Percentiles rank a stretch among this genome's conserved stretches.
phyloP scores from a whole-genome alignment of 2,888 invertebrate species.

The Agonum fuliginosum region DNA sequence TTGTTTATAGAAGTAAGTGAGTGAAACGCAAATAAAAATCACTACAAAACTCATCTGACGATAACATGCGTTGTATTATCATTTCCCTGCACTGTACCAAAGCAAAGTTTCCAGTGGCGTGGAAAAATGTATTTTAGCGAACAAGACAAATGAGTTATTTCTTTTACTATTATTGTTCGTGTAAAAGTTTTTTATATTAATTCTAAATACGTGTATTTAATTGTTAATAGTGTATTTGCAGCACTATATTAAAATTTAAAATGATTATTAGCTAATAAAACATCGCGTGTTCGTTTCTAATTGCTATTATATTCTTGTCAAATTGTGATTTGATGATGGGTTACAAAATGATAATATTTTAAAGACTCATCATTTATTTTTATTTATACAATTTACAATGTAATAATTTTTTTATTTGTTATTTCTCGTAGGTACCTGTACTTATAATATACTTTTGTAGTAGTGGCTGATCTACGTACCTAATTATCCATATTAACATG shows the following conservation, averaged over 20 bases:
- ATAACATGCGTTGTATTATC: no score
- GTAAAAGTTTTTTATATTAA: background rate
- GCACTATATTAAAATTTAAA: background rate
- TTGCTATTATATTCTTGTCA: background rate
- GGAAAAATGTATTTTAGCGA: no score
- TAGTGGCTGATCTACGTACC: no score
- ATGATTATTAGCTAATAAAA: background rate
- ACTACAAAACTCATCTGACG: no score
- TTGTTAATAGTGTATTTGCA: background rate
- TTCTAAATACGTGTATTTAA: background rate
- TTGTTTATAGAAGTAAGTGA: no score
- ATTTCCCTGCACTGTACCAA: no score
- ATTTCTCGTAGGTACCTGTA: no score
- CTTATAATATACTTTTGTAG: no score
- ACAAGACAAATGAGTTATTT: background rate
- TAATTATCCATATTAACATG: no score
- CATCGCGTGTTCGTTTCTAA: background rate
- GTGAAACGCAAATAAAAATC: no score
- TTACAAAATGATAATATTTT: background rate
- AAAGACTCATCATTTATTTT: background rate
- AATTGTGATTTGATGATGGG: background rate
- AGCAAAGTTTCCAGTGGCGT: no score
- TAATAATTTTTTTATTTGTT: background rate
- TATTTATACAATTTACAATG: background rate
- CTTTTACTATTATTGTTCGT: background rate